Conservation (phyloP, 2,888 invertebrate species). For the Thera obeliscata region DNA sequence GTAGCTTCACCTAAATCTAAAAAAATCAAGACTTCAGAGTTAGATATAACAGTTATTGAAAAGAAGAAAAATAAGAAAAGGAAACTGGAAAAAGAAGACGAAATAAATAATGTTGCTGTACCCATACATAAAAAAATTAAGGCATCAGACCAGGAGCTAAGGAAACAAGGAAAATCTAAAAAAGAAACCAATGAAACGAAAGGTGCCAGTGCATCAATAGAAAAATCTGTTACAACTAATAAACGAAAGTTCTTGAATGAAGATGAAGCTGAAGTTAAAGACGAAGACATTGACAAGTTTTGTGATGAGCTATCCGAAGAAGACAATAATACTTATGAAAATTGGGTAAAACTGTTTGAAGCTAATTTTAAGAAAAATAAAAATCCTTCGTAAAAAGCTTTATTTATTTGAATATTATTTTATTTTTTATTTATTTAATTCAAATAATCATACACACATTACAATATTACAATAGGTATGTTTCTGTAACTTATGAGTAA, state of each 20-base stretch:
- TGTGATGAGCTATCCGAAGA: slow-evolving; percentile 73
- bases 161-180: slow-evolving; percentile 8
- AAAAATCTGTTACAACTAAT: not conserved
- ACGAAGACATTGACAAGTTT: slow-evolving; percentile 77
- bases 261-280: slow-evolving; percentile 65
- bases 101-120: not conserved
- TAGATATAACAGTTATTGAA: not conserved
- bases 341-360: slow-evolving; percentile 76
- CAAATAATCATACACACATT: too few relatives aligned
- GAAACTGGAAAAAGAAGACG: not conserved
- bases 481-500: too few relatives aligned
- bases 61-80: slow-evolving; percentile 11
- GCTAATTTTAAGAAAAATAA: slow-evolving; percentile 64
- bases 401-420: too few relatives aligned
- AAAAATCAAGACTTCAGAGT: slow-evolving; percentile 30
- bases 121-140: slow-evolving; percentile 24
- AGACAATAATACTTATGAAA: slow-evolving; percentile 72
- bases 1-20: not conserved
- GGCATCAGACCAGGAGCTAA: slow-evolving; percentile 20
- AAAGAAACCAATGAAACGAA: slow-evolving; percentile 49
- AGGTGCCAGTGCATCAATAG: slow-evolving; percentile 37
- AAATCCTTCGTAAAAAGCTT: slow-evolving; percentile 36
- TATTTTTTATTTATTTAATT: too few relatives aligned
- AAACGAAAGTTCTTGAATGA: slow-evolving; percentile 42
- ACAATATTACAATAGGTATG: too few relatives aligned